A percentile compares a stretch with the other conserved stretches of the same genome.
These are phyloP conservation scores for Tetragonula carbonaria DNA, from an alignment of 2,888 invertebrate genomes.

Conservation along the genomic window DNA sequence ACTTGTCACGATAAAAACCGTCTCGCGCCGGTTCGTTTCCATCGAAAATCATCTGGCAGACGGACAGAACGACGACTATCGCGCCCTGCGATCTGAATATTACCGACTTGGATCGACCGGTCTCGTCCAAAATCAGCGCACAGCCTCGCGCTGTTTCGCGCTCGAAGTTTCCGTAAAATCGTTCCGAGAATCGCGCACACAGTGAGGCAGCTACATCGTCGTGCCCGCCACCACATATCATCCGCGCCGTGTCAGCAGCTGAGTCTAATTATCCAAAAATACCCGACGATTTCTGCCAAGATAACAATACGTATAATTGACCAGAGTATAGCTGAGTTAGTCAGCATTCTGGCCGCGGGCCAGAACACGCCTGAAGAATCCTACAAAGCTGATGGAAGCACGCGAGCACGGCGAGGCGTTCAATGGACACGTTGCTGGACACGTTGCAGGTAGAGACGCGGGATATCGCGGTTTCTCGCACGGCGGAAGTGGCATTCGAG, in stretches of 20 bases:
- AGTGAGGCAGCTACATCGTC: conserved; percentile 28
- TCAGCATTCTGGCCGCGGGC: conserved; percentile 29
- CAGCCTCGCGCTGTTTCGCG: background rate
- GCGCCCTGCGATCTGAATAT: background rate
- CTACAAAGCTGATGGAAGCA: background rate
- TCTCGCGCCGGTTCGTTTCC: conserved; percentile 2
- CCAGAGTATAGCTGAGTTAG: conserved; percentile 9
- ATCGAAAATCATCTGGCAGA: background rate
- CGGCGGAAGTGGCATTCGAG: conserved; percentile 38
- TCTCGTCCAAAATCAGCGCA: background rate
- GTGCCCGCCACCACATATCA: conserved; percentile 26
- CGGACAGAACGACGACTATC: background rate
- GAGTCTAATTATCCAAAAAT: conserved; percentile 57
- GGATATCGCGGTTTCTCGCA: conserved; percentile 28
- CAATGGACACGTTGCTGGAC: conserved; percentile 13
- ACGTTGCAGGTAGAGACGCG: conserved; percentile 25
- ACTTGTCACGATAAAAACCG: background rate
- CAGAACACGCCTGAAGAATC: conserved; percentile 38
- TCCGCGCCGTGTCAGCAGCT: conserved; percentile 17
- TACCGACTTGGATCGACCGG: background rate
- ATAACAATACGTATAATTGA: conserved; percentile 60
- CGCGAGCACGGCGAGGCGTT: too few relatives aligned
- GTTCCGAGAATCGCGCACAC: conserved; percentile 28
- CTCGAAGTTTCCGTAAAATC: conserved; percentile 1
- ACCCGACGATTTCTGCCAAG: conserved; percentile 57